phyloP scores from a whole-genome alignment of 2,888 invertebrate species.

The Eupithecia tripunctaria region DNA sequence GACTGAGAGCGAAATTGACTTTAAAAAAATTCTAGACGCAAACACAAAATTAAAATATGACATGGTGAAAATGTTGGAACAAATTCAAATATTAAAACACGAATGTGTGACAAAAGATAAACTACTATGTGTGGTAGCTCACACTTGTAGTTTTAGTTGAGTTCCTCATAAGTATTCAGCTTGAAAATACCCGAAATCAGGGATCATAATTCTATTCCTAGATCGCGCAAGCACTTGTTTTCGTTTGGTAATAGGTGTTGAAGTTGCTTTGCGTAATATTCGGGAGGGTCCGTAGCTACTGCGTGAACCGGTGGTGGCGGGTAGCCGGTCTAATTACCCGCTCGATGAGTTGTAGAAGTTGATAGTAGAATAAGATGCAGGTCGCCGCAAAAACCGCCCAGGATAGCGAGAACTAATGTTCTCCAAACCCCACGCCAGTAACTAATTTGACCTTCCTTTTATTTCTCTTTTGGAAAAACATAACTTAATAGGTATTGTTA shows the following conservation, averaged over 20 bases:
- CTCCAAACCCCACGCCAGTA: constrained; percentile 26
- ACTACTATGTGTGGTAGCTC: background rate
- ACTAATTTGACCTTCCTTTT: background rate
- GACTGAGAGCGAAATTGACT: constrained; percentile 1
- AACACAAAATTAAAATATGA: background rate
- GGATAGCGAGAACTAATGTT: no score
- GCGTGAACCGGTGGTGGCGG: constrained; percentile 20
- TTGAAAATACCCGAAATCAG: background rate
- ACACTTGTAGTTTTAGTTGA: no score
- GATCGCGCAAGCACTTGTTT: constrained; percentile 28
- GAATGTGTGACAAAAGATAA: background rate
- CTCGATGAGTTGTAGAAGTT: background rate
- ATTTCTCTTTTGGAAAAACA: no score
- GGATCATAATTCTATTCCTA: constrained; percentile 14
- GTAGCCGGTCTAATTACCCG: constrained; percentile 20
- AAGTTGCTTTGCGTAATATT: background rate
- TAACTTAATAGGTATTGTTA: no score
- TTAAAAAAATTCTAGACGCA: background rate
- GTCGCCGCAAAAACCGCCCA: no score
- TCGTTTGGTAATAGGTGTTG: background rate
- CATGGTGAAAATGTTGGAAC: background rate
- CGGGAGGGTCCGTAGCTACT: constrained; percentile 16
- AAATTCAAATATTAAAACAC: background rate
- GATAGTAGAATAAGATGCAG: no score
- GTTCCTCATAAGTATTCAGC: background rate